Evolutionary conservation across 2,113 vertebrate genomes (phyloP).

Genomic region (Cyanocitta stelleri): DNA sequence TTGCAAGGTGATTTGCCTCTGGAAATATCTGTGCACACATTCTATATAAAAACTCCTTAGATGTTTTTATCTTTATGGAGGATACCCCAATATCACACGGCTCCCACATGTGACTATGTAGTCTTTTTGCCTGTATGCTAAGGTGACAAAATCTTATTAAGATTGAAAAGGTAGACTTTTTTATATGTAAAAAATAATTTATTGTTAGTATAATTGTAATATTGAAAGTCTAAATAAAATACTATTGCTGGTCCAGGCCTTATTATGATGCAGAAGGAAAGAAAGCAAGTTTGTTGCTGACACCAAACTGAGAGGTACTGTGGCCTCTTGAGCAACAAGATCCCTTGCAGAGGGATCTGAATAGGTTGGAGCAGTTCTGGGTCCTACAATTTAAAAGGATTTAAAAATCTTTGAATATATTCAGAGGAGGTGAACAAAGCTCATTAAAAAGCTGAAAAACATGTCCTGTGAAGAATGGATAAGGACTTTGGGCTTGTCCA

Average conservation of each 20-base stretch:
- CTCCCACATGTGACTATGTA: background rate
- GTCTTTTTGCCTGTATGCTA: background rate
- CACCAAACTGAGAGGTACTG: background rate
- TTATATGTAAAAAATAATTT: background rate
- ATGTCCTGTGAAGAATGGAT: background rate
- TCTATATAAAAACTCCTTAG: background rate
- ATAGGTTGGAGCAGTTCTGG: background rate
- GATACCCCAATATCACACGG: rapidly evolving
- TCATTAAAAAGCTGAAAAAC: background rate
- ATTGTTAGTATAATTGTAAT: background rate
- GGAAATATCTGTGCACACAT: background rate
- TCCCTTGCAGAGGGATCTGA: background rate
- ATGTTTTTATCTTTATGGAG: background rate
- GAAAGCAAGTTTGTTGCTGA: background rate
- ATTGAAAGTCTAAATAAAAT: background rate
- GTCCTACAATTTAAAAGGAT: background rate
- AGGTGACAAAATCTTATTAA: background rate
- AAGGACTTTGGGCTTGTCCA: background rate
- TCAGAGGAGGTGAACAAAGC: background rate
- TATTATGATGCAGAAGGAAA: background rate
- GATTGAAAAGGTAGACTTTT: background rate
- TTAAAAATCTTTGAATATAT: background rate
- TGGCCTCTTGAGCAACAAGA: background rate
- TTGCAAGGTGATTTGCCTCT: background rate
- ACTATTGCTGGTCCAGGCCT: rapidly evolving